Conservation (phyloP, 2,113 vertebrate genomes). For the Sapajus apella region DNA sequence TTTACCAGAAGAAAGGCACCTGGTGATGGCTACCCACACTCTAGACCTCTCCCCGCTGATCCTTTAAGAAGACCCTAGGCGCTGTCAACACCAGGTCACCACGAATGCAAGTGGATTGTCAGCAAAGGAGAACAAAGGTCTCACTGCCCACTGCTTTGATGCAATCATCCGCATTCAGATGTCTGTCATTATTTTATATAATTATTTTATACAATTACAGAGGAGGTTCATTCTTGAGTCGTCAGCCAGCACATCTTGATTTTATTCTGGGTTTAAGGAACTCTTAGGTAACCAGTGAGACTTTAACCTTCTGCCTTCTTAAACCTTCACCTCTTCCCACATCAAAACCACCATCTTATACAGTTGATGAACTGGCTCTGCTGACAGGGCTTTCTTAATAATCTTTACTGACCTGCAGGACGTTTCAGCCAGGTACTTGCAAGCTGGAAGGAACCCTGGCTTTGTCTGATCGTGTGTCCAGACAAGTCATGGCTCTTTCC, state of each 20-base stretch:
- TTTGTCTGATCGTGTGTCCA: conserved; percentile 67
- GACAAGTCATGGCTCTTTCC: conserved; percentile 45
- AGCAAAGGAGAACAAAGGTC: conserved; percentile 46
- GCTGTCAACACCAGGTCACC: conserved; percentile 63
- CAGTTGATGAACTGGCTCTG: conserved; percentile 67
- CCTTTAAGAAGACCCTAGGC: conserved; percentile 72
- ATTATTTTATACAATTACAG: conserved; percentile 42
- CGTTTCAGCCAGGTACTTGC: conserved; percentile 62
- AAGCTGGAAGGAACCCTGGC: conserved; percentile 66
- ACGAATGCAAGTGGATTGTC: conserved; percentile 68
- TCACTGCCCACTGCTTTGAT: conserved; percentile 48
- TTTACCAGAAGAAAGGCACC: conserved; percentile 79
- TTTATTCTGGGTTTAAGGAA: conserved; percentile 64
- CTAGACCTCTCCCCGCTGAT: conserved; percentile 82
- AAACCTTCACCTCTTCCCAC: conserved; percentile 45
- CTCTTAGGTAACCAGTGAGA: conserved; percentile 60
- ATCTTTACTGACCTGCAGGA: conserved; percentile 69
- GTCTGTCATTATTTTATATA: not conserved
- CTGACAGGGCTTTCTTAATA: conserved; percentile 74
- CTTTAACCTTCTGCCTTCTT: conserved; percentile 76
- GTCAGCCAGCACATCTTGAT: conserved; percentile 57
- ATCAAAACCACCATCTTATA: conserved; percentile 70
- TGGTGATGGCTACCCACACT: conserved; percentile 53
- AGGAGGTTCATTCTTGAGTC: conserved; percentile 30
- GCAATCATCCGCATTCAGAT: not conserved